Evolutionary conservation across 53 echinoderm and acorn worm species (phyloP).

Genomic region (Hippasteria phrygiana): DNA sequence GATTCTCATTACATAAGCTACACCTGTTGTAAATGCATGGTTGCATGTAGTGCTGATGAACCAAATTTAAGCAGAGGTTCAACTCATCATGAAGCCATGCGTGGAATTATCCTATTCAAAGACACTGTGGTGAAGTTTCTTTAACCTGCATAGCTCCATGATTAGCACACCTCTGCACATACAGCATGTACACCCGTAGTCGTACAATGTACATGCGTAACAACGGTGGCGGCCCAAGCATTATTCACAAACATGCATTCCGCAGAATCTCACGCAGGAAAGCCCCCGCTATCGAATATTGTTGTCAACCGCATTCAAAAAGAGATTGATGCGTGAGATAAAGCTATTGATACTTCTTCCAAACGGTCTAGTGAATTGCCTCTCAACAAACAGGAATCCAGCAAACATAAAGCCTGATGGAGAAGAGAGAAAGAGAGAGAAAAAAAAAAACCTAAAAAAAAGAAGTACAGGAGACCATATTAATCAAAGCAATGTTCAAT

Average conservation of each 20-base stretch:
- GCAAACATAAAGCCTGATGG: neutral
- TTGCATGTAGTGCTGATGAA: too few relatives aligned
- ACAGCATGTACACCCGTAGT: too few relatives aligned
- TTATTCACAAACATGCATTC: neutral
- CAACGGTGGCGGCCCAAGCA: neutral
- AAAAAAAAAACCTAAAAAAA: neutral
- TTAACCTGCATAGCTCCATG: neutral
- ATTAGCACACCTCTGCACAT: too few relatives aligned
- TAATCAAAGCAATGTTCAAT: slow-evolving; percentile 8
- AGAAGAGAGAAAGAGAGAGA: neutral
- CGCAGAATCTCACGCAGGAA: neutral
- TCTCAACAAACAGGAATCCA: neutral
- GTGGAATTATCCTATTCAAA: neutral
- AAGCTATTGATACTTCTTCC: neutral
- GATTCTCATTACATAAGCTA: too few relatives aligned
- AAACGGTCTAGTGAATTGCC: neutral
- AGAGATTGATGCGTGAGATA: slow-evolving; percentile 10
- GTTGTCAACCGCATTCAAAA: slow-evolving; percentile 6
- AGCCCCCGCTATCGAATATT: neutral
- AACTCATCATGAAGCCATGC: neutral
- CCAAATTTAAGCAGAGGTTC: too few relatives aligned
- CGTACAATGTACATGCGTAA: too few relatives aligned
- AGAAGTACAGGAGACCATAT: neutral
- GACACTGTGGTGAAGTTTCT: neutral
- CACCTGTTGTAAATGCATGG: too few relatives aligned